Evolutionary conservation across 2,797 vertebrate species (phyloP).

Genomic region (Thaleichthys pacificus): DNA sequence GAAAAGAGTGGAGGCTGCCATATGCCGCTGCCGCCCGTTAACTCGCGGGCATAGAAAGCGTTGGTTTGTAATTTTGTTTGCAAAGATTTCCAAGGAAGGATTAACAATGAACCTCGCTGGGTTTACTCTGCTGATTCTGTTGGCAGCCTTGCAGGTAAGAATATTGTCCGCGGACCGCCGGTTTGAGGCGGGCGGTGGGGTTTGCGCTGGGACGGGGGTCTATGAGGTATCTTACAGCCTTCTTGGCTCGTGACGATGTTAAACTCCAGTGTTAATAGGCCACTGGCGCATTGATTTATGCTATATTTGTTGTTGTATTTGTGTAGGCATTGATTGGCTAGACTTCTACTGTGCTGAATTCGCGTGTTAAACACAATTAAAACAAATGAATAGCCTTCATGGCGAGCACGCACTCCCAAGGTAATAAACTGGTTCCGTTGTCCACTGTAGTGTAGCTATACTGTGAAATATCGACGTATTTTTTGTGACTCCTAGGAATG

Average conservation of each 20-base stretch:
- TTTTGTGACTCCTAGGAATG: no score
- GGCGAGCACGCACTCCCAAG: background rate
- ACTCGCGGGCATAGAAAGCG: background rate
- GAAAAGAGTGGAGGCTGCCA: conserved; percentile 1
- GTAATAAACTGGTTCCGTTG: background rate
- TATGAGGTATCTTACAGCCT: background rate
- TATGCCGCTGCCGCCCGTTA: conserved; percentile 7
- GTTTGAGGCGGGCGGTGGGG: background rate
- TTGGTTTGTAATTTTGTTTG: background rate
- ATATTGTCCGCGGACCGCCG: background rate
- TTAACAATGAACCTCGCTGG: conserved; percentile 8
- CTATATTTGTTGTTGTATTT: no score
- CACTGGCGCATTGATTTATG: background rate
- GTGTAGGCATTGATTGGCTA: no score
- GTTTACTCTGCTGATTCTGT: background rate
- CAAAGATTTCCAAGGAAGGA: conserved; percentile 7
- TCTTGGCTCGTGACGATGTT: background rate
- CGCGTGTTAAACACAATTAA: no score
- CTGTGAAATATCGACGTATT: no score
- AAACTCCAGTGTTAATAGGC: background rate
- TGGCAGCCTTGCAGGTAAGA: conserved; percentile 3
- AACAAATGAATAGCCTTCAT: no score
- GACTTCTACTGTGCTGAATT: no score
- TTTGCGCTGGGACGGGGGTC: conserved; percentile 6
- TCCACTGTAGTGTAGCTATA: no score